Conservation (phyloP, 2,797 vertebrate species). For the Brotogeris chrysoptera region DNA sequence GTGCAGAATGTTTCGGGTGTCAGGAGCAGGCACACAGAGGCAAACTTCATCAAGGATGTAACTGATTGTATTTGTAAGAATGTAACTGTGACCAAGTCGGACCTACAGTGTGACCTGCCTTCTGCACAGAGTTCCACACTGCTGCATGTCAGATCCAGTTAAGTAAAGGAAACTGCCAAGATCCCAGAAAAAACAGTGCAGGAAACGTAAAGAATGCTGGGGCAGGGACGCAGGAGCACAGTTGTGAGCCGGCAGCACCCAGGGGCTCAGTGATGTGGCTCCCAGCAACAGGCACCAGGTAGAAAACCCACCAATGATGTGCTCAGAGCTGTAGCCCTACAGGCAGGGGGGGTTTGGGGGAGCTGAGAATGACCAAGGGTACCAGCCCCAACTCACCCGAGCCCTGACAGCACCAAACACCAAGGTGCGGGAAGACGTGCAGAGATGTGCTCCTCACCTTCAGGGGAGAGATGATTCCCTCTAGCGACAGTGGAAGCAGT, state of each 20-base stretch:
- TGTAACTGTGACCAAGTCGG: neutral
- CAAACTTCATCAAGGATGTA: neutral
- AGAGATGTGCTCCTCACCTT: neutral
- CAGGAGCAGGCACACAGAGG: neutral
- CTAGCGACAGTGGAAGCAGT: neutral
- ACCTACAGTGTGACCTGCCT: neutral
- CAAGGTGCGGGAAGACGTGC: rapidly evolving
- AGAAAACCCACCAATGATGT: neutral
- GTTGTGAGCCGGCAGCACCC: neutral
- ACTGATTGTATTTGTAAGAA: neutral
- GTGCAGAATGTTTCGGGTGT: neutral
- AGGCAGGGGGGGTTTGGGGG: neutral
- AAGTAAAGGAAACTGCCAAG: neutral
- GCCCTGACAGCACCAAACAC: neutral
- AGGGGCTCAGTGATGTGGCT: neutral
- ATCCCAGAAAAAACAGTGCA: neutral
- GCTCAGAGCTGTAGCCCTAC: neutral
- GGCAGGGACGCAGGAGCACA: neutral
- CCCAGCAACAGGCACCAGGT: neutral
- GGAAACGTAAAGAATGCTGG: neutral
- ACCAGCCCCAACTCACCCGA: neutral
- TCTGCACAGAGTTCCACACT: neutral
- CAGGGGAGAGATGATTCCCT: neutral
- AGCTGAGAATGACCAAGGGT: neutral
- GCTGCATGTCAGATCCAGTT: neutral